Base-by-base conservation (phyloP, 1,140 invertebrate genomes). In the Hydropsyche tenuis region DNA sequence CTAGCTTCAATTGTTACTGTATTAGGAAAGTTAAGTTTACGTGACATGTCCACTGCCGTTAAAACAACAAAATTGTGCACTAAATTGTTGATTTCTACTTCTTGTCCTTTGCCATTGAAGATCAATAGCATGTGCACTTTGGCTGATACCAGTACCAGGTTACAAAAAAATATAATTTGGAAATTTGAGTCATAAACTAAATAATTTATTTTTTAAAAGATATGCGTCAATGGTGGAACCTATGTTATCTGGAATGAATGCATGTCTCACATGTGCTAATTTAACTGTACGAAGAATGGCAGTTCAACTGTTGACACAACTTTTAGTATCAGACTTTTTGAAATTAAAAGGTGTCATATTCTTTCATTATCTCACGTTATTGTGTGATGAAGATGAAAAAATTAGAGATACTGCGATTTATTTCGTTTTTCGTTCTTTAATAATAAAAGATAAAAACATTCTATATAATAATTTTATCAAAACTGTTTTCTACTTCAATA, bases 61-160 rank as follows among this genome's bases (percentile, higher is more conserved):
- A 75, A 64, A 22, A 79, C 78, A 11, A 82, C 83, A 68, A 81
- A 81, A 14, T 48, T 79, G 43, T 84, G 27, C 80, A 81, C 25
- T 74, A 75, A 25, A 73, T 80, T 78, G 77, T 83, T 77, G 73
- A 65, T 11, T 71, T 78, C 75, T 5, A 1, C 53, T 6, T 18
- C 48, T 75, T 80, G 65, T 79, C 69, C 82, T 43, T 78, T 83
- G 9, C 72, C 79, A 53, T 78, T 83, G 0, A 74, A 81, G 1
- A 76, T 82, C 72, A 85, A 85, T 78, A 76, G 82, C 37, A 80
- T 85, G 69, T 77, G 81, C 1, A 81, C 80, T 25, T 81, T 85
- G 75, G 80, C 83, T 3, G 84, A 85, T 73, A 79, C 83, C 1
- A 83, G 82, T 77, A 81, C 71, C n/a, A 77, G 76, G 75, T 73